Conservation (phyloP, 2,113 vertebrate species). For the Siniperca chuatsi region DNA sequence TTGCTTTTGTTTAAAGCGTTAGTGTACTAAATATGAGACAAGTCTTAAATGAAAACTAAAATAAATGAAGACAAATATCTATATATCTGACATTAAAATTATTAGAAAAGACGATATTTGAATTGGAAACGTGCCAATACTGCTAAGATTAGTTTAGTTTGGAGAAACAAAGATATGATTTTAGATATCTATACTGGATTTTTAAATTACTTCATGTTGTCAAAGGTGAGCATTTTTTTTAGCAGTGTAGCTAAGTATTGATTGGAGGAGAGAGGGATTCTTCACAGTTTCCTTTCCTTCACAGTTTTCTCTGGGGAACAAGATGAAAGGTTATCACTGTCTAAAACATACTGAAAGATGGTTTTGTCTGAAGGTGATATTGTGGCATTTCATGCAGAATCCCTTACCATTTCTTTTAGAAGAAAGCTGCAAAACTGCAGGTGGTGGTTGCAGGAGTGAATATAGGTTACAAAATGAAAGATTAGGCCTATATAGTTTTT, state of each 20-base stretch:
- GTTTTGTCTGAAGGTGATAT: background rate
- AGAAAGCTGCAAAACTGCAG: background rate
- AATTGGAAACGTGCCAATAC: background rate
- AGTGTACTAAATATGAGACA: background rate
- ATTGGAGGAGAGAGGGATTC: conserved; percentile 20
- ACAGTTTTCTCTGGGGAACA: conserved; percentile 18
- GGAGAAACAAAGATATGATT: background rate
- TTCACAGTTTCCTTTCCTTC: background rate
- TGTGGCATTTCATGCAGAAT: background rate
- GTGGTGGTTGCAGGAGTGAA: background rate
- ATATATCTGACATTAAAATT: background rate
- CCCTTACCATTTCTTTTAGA: background rate
- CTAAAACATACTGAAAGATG: background rate
- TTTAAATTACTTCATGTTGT: background rate
- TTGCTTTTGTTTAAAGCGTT: background rate
- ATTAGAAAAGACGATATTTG: background rate
- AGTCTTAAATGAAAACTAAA: background rate
- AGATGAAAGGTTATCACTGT: conserved; percentile 17
- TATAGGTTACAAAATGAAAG: background rate
- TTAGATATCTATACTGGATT: background rate
- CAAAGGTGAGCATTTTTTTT: background rate
- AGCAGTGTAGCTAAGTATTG: conserved; percentile 35
- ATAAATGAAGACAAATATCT: background rate
- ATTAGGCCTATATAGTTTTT: too few species aligned
- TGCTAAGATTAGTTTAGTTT: background rate